Conservation (phyloP, 2,113 vertebrate species). For the Scytalopus superciliaris region DNA sequence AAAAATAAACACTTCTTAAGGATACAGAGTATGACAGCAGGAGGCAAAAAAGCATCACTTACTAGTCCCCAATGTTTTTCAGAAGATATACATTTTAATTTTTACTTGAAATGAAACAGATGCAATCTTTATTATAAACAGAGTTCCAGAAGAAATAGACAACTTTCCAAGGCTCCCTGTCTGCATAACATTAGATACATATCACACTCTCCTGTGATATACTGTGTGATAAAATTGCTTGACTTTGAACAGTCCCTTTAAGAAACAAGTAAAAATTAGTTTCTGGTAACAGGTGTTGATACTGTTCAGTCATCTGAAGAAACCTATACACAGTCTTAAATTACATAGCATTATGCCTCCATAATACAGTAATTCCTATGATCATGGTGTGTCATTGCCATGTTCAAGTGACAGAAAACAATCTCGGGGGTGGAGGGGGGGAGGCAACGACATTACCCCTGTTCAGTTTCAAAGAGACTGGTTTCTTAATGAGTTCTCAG, state of each 20-base stretch:
- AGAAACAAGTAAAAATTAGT: not conserved
- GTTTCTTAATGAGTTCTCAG: not conserved
- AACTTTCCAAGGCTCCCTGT: not conserved
- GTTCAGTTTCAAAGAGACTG: not conserved
- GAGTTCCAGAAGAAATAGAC: not conserved
- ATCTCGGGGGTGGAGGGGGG: not conserved
- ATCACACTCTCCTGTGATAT: rapidly evolving
- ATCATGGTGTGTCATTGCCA: not conserved
- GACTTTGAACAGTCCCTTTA: not conserved
- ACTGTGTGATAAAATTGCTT: not conserved
- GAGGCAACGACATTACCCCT: not conserved
- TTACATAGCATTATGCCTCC: not conserved
- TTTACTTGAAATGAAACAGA: not conserved
- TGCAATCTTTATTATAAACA: not conserved
- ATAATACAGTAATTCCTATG: not conserved
- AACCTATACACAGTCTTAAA: not conserved
- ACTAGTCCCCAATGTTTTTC: not conserved
- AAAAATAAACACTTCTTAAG: not conserved
- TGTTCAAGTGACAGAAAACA: not conserved
- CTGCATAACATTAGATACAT: not conserved
- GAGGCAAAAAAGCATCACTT: not conserved
- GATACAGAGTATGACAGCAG: not conserved
- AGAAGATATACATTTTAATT: not conserved
- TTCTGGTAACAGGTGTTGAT: not conserved
- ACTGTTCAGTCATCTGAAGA: not conserved